phyloP scores from a whole-genome alignment of 2,888 invertebrate species.

The Drosophila prostipennis region DNA sequence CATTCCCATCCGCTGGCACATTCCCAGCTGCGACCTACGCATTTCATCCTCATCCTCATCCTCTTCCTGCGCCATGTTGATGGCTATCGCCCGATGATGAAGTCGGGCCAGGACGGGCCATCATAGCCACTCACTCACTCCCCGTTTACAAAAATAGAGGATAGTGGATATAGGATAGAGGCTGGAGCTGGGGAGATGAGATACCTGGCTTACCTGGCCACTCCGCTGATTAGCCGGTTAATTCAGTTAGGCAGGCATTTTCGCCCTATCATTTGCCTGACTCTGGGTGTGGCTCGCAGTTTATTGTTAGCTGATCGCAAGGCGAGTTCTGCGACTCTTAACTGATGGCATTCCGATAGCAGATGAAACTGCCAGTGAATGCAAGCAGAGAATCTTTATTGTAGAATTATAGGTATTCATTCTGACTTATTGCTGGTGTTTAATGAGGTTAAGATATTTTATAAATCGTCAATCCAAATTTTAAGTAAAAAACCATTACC shows the following conservation, averaged over 20 bases:
- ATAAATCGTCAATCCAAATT: no score
- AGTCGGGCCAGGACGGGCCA: constrained; percentile 41
- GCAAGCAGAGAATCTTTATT: background rate
- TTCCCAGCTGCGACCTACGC: constrained; percentile 63
- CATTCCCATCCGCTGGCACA: constrained; percentile 26
- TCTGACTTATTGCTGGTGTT: no score
- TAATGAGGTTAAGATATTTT: no score
- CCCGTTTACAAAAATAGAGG: constrained; percentile 19
- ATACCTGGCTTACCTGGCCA: constrained; percentile 30
- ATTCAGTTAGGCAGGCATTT: constrained; percentile 53
- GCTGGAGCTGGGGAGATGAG: background rate
- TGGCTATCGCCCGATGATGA: constrained; percentile 61
- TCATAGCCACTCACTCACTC: constrained; percentile 52
- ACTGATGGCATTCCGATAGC: constrained; percentile 32
- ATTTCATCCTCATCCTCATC: constrained; percentile 45
- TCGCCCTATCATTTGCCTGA: constrained; percentile 59
- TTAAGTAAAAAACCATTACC: no score
- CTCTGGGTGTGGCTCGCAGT: constrained; percentile 59
- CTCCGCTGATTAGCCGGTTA: constrained; percentile 67
- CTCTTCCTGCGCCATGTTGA: constrained; percentile 51
- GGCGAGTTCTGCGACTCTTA: constrained; percentile 29
- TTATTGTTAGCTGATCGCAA: constrained; percentile 54
- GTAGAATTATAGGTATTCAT: no score
- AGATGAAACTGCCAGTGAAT: constrained; percentile 19
- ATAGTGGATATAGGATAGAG: constrained; percentile 7